A percentile compares a stretch with the other conserved stretches of the same genome.
Conservation (phyloP, 2,113 vertebrate species). For the Malurus cyaneus region DNA sequence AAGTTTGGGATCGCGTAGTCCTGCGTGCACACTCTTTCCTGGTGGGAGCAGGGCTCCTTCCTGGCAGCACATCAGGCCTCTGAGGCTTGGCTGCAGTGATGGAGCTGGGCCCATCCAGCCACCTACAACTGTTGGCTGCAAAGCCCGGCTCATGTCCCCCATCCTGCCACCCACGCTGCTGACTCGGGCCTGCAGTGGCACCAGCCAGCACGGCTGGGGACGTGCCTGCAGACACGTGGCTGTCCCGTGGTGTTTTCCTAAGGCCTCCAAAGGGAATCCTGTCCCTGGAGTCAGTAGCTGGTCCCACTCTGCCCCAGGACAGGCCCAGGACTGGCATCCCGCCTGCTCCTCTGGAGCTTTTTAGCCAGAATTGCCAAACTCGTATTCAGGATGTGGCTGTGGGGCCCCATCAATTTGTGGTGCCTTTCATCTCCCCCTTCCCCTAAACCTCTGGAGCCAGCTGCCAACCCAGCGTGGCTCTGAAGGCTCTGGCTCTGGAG, state of each 20-base stretch:
- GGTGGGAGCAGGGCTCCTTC: background rate
- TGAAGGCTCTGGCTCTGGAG: background rate
- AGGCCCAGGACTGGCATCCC: background rate
- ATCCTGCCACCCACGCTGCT: background rate
- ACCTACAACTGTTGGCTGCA: background rate
- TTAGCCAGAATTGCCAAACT: background rate
- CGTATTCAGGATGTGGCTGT: background rate
- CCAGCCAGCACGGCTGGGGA: background rate
- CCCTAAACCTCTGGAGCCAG: background rate
- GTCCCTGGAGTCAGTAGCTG: background rate
- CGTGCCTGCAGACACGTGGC: background rate
- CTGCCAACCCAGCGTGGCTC: background rate
- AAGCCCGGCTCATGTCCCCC: background rate
- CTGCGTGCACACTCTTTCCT: fast-evolving
- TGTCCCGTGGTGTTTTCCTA: background rate
- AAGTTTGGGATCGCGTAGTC: background rate
- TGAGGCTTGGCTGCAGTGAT: background rate
- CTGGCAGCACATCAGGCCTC: background rate
- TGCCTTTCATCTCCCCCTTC: background rate
- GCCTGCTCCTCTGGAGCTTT: background rate
- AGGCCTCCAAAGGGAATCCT: background rate
- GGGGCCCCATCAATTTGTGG: background rate
- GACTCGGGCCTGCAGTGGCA: background rate
- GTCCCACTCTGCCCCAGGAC: background rate
- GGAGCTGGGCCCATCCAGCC: background rate